phyloP scores from a whole-genome alignment of 1,140 invertebrate species.

The Anastrepha obliqua region DNA sequence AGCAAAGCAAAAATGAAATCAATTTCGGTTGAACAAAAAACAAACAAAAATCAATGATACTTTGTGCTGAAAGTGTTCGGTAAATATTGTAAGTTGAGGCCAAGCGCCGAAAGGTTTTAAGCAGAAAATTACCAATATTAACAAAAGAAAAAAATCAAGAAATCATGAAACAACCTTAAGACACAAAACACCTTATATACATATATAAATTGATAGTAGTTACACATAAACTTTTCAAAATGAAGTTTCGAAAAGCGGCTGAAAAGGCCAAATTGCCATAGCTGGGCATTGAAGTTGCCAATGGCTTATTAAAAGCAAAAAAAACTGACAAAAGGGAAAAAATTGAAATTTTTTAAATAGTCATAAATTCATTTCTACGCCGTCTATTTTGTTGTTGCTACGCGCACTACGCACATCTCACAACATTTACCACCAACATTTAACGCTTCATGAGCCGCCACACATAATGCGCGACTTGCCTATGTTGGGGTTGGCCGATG shows the following conservation, averaged over 20 bases:
- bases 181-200: background rate
- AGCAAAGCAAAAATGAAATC: background rate
- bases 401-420: background rate
- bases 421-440: background rate
- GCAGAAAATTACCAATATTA: slow-evolving; percentile 20
- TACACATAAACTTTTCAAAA: background rate
- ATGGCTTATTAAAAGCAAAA: background rate
- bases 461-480: background rate
- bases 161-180: background rate
- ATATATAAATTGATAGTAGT: background rate
- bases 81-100: background rate
- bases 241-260: background rate
- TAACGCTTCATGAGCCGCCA: background rate
- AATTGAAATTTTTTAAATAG: background rate
- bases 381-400: background rate
- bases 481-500: background rate
- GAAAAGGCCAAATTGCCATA: background rate
- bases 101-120: background rate
- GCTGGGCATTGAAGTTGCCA: background rate
- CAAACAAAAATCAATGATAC: background rate
- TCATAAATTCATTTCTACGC: background rate
- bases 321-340: background rate
- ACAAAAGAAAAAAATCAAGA: background rate
- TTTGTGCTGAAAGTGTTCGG: background rate
- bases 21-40: background rate